These are phyloP conservation scores for Lerista edwardsae DNA, from an alignment of 2,797 vertebrate species.

Conservation along the genomic window DNA sequence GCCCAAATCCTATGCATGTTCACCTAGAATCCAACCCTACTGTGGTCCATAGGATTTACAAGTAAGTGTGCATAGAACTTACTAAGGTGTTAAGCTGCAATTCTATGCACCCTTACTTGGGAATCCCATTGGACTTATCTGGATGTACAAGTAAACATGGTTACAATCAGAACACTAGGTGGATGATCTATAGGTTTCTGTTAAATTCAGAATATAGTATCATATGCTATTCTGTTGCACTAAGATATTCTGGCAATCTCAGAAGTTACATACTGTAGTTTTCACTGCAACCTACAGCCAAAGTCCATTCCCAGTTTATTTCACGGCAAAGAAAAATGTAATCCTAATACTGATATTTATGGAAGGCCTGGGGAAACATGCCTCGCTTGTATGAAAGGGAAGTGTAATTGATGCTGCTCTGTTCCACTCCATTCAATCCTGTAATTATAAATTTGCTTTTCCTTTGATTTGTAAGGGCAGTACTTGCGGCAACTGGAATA, in stretches of 20 bases:
- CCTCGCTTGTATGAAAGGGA: neutral
- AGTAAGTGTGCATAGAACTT: neutral
- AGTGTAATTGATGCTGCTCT: neutral
- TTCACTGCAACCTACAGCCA: neutral
- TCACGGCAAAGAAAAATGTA: neutral
- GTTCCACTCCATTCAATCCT: neutral
- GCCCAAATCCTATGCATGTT: slow-evolving; percentile 50
- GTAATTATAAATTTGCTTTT: neutral
- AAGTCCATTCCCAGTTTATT: neutral
- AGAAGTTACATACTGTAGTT: neutral
- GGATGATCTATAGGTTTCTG: neutral
- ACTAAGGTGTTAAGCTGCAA: neutral
- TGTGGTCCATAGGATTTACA: neutral
- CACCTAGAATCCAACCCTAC: slow-evolving; percentile 30
- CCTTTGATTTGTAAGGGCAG: neutral
- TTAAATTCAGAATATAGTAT: neutral
- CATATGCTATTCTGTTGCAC: no score
- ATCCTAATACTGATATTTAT: neutral
- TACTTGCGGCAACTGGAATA: neutral
- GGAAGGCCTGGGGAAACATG: neutral
- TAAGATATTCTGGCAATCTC: neutral
- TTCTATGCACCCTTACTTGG: neutral
- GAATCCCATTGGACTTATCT: neutral
- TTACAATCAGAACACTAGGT: neutral
- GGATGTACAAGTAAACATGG: neutral